Evolutionary conservation across 2,888 invertebrate genomes (phyloP).

Genomic region (Acrocyrtus sp.): DNA sequence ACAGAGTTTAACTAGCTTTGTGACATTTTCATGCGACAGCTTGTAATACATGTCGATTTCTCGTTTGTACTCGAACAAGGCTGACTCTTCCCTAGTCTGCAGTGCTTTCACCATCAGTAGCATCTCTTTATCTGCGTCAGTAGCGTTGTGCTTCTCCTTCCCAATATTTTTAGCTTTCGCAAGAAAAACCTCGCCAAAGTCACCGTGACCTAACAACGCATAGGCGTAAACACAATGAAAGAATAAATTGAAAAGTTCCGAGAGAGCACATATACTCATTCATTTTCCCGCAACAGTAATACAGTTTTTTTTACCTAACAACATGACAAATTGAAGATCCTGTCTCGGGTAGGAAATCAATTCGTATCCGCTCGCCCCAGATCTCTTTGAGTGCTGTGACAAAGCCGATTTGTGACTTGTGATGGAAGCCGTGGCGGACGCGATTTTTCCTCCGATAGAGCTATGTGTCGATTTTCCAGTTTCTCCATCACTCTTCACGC

Average conservation of each 20-base stretch:
- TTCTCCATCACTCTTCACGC: constrained; percentile 61
- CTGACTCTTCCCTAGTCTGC: constrained; percentile 77
- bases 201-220: constrained; percentile 77
- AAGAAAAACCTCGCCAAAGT: constrained; percentile 90
- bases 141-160: constrained; percentile 35
- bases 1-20: constrained; percentile 68
- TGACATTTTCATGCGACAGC: constrained; percentile 84
- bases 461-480: constrained; percentile 61
- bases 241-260: background rate
- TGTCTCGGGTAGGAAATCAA: constrained; percentile 76
- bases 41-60: constrained; percentile 88
- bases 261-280: background rate
- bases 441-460: constrained; percentile 56
- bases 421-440: constrained; percentile 60
- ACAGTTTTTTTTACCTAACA: constrained; percentile 67
- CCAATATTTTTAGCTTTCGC: constrained; percentile 71
- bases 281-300: background rate
- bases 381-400: constrained; percentile 69
- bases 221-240: background rate
- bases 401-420: constrained; percentile 65
- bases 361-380: constrained; percentile 64
- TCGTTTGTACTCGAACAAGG: constrained; percentile 84
- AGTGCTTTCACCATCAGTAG: constrained; percentile 81
- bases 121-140: constrained; percentile 63
- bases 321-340: constrained; percentile 73